Evolutionary conservation across 2,797 vertebrate species (phyloP).

Genomic region (Syndactyla subalaris): DNA sequence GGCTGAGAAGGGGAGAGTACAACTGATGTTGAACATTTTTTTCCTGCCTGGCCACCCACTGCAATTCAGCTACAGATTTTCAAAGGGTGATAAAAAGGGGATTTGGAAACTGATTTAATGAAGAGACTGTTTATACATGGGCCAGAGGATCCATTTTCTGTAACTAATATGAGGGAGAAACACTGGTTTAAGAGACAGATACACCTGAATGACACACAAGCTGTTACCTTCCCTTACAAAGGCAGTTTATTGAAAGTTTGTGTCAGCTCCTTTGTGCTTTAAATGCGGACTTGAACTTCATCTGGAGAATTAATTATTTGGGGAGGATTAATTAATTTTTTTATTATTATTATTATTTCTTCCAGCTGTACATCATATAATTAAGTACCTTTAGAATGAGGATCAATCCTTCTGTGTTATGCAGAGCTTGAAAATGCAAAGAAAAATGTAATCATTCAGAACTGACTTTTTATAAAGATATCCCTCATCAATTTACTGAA

Average conservation of each 20-base stretch:
- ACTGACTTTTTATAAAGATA: background rate
- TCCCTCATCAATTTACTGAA: background rate
- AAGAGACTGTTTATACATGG: background rate
- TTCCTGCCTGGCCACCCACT: background rate
- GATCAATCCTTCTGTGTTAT: background rate
- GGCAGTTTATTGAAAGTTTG: background rate
- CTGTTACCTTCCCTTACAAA: background rate
- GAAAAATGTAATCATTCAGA: background rate
- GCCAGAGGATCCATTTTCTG: background rate
- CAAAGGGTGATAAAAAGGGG: background rate
- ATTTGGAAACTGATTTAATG: background rate
- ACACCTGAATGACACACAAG: background rate
- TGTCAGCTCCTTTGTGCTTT: background rate
- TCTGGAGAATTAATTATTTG: background rate
- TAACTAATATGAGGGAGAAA: background rate
- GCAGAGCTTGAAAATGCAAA: background rate
- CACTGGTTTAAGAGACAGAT: background rate
- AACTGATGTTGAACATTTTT: background rate
- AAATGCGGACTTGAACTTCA: background rate
- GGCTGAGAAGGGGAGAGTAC: background rate
- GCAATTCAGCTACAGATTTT: background rate
- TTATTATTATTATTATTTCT: background rate
- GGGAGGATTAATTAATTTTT: background rate
- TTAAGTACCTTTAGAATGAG: background rate
- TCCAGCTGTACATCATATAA: background rate